Base-by-base conservation (phyloP, 2,113 vertebrate genomes). In the Taurulus bubalis region DNA sequence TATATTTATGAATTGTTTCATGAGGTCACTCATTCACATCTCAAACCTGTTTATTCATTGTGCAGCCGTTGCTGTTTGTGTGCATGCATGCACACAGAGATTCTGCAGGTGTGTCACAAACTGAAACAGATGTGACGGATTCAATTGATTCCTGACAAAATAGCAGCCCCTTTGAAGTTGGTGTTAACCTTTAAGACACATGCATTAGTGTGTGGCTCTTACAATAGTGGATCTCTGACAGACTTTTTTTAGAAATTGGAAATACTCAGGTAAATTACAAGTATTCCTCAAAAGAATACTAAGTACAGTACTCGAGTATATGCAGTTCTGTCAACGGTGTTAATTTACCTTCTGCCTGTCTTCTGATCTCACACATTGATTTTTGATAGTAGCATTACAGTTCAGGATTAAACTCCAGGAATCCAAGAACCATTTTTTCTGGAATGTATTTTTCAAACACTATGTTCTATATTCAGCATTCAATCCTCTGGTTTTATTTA, bases 161-260 rank as follows among this genome's bases (percentile, higher is more conserved):
- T 32, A 55, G 42, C 53, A 4, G 16, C 16, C 42, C 6, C n/a
- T 66, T 73, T 53, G 49, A 20, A 66, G 66, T 70, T 63, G 11
- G 1, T 30, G 42, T 66, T 84, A 79, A 84, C 69, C 79, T 87
- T 80, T 71, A 80, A 80, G 38, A 66, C 73, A 30, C 34, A 15
- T 74, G 82, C 70, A 90, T 68, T 55, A 66, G 65, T 20, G 63
- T 60, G 47, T 5, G 16, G 26, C 69, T 85, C 66, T 53, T 18
- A 60, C 66, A 75, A 34, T 34, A 42, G 60, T 53, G 11, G 30
- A 53, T 84, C 18, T 49, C 51, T 45, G 55, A 75, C 26, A 58
- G 26, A 47, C 42, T 14, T 3, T 49, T 38, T 38, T 38, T 38
- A 11, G 9, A 3, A 40, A 42, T 12, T 42, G 40, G 40, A 40